phyloP scores from a whole-genome alignment of 2,888 invertebrate species.

The Phortica okadai region DNA sequence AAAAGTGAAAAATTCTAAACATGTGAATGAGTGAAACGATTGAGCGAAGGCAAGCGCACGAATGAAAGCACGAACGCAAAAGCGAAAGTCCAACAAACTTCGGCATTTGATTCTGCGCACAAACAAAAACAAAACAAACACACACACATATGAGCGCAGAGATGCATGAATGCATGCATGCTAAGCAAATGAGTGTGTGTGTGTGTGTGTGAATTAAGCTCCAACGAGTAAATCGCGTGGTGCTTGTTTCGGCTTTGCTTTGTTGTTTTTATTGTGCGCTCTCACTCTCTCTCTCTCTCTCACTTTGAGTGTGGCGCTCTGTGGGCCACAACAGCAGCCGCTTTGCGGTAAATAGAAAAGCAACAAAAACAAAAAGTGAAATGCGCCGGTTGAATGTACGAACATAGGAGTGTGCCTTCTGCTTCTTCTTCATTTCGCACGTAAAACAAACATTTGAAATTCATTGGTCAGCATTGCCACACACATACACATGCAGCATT shows the following conservation, averaged over 20 bases:
- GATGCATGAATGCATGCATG: slow-evolving; percentile 32
- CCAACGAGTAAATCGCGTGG: background rate
- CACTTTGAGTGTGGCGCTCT: background rate
- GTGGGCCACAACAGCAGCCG: background rate
- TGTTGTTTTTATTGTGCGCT: background rate
- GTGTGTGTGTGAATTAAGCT: slow-evolving; percentile 46
- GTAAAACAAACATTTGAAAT: slow-evolving; percentile 54
- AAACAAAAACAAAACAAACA: slow-evolving; percentile 36
- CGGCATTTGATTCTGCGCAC: slow-evolving; percentile 26
- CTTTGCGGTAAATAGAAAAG: background rate
- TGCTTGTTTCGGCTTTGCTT: background rate
- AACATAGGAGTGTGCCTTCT: background rate
- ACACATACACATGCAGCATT: slow-evolving; percentile 10
- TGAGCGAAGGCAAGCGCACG: background rate
- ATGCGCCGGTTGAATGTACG: slow-evolving; percentile 67
- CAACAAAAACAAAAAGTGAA: slow-evolving; percentile 36
- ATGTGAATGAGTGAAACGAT: background rate
- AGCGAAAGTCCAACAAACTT: slow-evolving; percentile 18
- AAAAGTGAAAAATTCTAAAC: slow-evolving; percentile 19
- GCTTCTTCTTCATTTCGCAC: slow-evolving; percentile 24
- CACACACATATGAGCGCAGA: slow-evolving; percentile 32
- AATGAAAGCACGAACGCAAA: background rate
- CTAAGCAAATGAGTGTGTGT: slow-evolving; percentile 27
- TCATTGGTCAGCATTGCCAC: slow-evolving; percentile 56
- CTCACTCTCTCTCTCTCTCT: background rate